phyloP scores from a whole-genome alignment of 2,113 vertebrate genomes.

The Megaceryle torquata region DNA sequence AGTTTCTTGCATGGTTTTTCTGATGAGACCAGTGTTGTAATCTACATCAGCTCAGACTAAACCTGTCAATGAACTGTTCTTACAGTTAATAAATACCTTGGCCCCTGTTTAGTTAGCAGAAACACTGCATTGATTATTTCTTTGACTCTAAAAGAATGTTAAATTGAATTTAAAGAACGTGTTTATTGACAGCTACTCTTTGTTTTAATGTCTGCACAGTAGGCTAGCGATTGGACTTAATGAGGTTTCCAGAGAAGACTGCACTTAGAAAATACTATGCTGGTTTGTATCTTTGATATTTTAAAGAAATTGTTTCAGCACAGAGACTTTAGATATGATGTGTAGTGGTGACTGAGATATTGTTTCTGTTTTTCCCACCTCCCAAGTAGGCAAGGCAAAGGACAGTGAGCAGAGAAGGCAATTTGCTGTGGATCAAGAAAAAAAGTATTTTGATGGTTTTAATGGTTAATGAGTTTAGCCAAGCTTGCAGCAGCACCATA shows the following conservation, averaged over 20 bases:
- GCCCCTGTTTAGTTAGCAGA: slow-evolving; percentile 38
- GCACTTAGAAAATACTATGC: background rate
- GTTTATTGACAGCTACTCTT: slow-evolving; percentile 12
- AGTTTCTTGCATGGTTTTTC: background rate
- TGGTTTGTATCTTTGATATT: background rate
- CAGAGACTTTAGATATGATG: background rate
- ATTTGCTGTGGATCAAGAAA: background rate
- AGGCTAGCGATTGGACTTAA: background rate
- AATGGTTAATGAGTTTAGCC: background rate
- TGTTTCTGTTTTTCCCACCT: background rate
- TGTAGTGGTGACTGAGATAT: background rate
- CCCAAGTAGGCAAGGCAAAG: background rate
- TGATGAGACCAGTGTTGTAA: background rate
- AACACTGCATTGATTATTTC: slow-evolving; percentile 24
- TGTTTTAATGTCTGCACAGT: background rate
- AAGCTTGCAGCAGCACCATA: background rate
- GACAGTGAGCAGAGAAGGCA: background rate
- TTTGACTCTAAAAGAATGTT: slow-evolving; percentile 30
- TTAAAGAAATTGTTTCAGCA: background rate
- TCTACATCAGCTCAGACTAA: background rate
- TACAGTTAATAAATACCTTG: slow-evolving; percentile 48
- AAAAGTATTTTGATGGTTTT: background rate
- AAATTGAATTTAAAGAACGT: slow-evolving; percentile 55
- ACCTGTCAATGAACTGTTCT: background rate
- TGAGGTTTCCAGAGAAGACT: background rate